These are phyloP conservation scores for Drosophila kikkawai DNA, from an alignment of 1,140 invertebrate genomes.

Conservation along the genomic window DNA sequence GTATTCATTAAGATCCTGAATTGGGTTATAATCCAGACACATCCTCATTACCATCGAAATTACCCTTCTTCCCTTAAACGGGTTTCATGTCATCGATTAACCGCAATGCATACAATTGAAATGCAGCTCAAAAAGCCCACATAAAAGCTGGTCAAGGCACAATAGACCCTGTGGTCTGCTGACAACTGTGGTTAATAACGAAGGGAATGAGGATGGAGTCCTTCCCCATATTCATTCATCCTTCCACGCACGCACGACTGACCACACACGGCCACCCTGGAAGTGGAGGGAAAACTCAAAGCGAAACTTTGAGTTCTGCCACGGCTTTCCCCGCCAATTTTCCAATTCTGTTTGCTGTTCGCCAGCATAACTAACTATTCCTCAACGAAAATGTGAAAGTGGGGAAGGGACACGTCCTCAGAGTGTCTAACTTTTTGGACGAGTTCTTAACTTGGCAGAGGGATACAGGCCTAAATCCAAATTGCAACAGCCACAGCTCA, in stretches of 20 bases:
- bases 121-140: conserved; percentile 8
- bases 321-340: neutral
- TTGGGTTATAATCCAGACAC: neutral
- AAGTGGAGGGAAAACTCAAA: conserved; percentile 9
- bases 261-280: conserved; percentile 39
- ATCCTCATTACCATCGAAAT: neutral
- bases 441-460: neutral
- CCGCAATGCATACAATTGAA: conserved; percentile 14
- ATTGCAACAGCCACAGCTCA: neutral
- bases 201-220: neutral
- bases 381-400: neutral
- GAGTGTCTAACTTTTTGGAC: conserved; percentile 5
- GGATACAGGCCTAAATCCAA: neutral
- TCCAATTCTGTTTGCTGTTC: conserved; percentile 21
- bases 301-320: conserved; percentile 21
- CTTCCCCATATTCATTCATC: conserved; percentile 11
- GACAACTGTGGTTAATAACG: neutral
- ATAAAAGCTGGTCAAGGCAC: neutral
- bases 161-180: no score
- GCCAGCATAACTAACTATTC: conserved; percentile 30
- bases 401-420: neutral
- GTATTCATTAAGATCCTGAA: neutral
- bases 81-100: neutral
- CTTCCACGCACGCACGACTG: conserved; percentile 26
- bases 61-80: neutral